These are phyloP conservation scores for Cecidostiba fungosa DNA, from an alignment of 2,888 invertebrate species.

Conservation along the genomic window DNA sequence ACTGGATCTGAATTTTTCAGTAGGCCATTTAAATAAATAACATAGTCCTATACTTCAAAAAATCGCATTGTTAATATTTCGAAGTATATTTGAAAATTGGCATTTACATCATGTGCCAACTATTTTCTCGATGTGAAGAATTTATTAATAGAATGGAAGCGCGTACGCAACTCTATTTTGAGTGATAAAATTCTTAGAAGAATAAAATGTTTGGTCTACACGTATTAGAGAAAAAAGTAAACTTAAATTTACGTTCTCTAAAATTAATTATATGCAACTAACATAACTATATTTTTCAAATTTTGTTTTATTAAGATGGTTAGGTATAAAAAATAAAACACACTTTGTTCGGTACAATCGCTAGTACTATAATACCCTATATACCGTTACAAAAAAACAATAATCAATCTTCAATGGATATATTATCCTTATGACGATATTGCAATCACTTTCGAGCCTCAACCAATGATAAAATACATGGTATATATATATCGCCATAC, in stretches of 20 bases:
- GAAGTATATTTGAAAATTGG: too few species aligned
- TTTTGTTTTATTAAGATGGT: not conserved
- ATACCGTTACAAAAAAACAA: not conserved
- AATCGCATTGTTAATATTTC: not conserved
- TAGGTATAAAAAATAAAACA: not conserved
- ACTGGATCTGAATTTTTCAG: not conserved
- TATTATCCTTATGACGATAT: not conserved
- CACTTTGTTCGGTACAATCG: not conserved
- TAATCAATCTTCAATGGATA: not conserved
- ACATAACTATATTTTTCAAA: not conserved
- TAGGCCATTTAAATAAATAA: conserved; percentile 14
- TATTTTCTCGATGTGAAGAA: not conserved
- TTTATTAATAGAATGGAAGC: not conserved
- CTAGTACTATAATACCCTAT: not conserved
- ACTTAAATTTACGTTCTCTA: not conserved
- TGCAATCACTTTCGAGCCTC: not conserved
- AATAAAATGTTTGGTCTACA: not conserved
- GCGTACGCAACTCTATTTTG: not conserved
- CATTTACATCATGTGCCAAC: not conserved
- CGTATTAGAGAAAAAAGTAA: not conserved
- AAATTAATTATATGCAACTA: not conserved
- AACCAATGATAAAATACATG: not conserved
- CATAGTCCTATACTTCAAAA: not conserved
- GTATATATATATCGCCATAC: too few species aligned
- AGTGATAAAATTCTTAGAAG: not conserved